phyloP scores from a whole-genome alignment of 2,113 vertebrate genomes.

The Coregonus clupeaformis region DNA sequence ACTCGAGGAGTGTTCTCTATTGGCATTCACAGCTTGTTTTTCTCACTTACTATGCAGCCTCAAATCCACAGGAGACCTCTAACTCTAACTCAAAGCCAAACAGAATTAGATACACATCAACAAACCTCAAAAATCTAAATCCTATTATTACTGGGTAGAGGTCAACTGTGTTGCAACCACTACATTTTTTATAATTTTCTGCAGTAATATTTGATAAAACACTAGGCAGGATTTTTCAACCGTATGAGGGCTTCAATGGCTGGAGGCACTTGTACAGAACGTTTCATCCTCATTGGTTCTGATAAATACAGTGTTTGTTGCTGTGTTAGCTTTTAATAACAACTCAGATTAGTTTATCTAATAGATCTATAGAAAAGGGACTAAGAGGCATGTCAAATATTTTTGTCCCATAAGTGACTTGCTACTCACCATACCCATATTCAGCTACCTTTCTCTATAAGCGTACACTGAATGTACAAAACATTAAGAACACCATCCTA shows the following conservation, averaged over 20 bases:
- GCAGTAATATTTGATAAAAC: no score
- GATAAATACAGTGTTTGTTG: background rate
- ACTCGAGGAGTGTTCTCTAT: background rate
- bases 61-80: constrained; percentile 14
- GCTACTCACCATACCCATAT: no score
- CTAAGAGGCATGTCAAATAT: no score
- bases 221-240: no score
- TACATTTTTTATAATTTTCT: background rate
- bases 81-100: background rate
- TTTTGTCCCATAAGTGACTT: no score
- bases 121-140: constrained; percentile 6
- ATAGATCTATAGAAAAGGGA: background rate
- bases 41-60: constrained; percentile 16
- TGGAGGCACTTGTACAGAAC: no score
- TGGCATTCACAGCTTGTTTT: background rate
- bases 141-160: constrained; percentile 6
- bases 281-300: background rate
- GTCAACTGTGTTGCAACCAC: constrained; percentile 18
- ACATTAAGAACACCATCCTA: no score
- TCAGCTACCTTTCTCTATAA: no score
- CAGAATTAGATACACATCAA: background rate
- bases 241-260: no score
- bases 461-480: no score
- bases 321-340: background rate
- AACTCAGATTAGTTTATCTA: background rate